Evolutionary conservation across 1,140 invertebrate genomes (phyloP).

Genomic region (Eciton burchellii): DNA sequence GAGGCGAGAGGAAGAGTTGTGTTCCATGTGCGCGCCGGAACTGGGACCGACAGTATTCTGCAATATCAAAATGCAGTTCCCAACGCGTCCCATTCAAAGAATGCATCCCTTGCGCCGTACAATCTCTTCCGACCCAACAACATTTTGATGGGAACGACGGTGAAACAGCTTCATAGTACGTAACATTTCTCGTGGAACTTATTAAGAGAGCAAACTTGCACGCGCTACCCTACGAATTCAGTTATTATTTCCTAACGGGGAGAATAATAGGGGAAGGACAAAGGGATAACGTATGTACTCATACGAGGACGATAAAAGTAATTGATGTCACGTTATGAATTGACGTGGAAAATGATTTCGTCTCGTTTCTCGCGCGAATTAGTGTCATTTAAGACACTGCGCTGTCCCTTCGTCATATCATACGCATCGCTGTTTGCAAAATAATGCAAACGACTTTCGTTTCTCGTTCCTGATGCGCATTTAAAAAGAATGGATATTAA

Average conservation of each 20-base stretch:
- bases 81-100: constrained; percentile 37
- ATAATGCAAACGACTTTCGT: background rate
- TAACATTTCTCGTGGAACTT: background rate
- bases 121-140: constrained; percentile 15
- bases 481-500: constrained; percentile 10
- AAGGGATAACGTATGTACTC: too few species aligned
- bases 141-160: background rate
- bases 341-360: too few species aligned
- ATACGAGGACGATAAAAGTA: too few species aligned
- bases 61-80: constrained; percentile 38
- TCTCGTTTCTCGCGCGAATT: too few species aligned
- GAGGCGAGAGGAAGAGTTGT: constrained; percentile 37
- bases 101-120: constrained; percentile 7
- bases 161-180: constrained; percentile 26
- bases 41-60: background rate
- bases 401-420: too few species aligned
- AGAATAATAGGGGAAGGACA: too few species aligned
- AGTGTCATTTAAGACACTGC: too few species aligned
- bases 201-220: background rate
- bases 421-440: background rate
- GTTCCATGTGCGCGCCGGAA: background rate
- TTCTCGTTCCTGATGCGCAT: background rate
- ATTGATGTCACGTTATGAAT: too few species aligned
- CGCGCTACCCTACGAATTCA: too few species aligned
- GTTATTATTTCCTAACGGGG: too few species aligned